Percentiles rank a stretch among this genome's conserved stretches.
Conservation (phyloP, 2,888 invertebrate genomes). For the Dusona sp. region DNA sequence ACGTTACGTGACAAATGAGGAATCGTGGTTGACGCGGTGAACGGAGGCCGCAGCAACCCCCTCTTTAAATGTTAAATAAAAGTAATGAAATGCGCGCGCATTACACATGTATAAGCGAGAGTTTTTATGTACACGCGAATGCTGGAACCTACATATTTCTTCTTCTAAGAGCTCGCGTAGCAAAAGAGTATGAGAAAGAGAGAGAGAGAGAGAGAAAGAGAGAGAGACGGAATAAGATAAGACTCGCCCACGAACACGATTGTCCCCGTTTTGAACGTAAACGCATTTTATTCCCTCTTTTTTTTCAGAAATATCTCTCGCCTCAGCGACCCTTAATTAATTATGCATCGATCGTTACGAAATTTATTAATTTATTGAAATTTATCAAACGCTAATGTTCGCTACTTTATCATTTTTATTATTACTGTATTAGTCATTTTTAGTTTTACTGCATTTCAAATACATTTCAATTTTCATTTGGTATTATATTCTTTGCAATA, state of each 20-base stretch:
- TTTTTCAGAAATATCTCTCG: constrained; percentile 29
- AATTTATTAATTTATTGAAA: constrained; percentile 53
- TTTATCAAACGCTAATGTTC: constrained; percentile 16
- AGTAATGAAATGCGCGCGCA: constrained; percentile 24
- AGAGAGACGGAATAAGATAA: constrained; percentile 59
- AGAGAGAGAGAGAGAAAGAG: constrained; percentile 14
- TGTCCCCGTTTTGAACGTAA: constrained; percentile 59
- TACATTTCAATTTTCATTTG: not conserved
- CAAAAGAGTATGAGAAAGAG: constrained; percentile 7
- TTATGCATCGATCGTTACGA: constrained; percentile 65
- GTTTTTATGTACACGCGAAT: constrained; percentile 27
- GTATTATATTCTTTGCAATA: not conserved
- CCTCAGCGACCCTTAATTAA: constrained; percentile 52
- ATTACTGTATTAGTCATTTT: not conserved
- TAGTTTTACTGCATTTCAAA: not conserved
- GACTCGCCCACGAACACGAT: constrained; percentile 59
- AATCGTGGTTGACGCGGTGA: constrained; percentile 32
- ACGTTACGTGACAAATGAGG: constrained; percentile 7
- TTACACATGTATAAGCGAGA: not conserved
- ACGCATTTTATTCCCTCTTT: constrained; percentile 41
- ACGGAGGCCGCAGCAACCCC: constrained; percentile 39
- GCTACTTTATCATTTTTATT: constrained; percentile 1
- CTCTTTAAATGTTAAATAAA: not conserved
- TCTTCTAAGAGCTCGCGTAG: not conserved
- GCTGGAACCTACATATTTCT: constrained; percentile 59